Percentiles rank a stretch among this genome's conserved stretches.
Conservation (phyloP, 2,888 invertebrate species). For the Gymnocheta viridis region DNA sequence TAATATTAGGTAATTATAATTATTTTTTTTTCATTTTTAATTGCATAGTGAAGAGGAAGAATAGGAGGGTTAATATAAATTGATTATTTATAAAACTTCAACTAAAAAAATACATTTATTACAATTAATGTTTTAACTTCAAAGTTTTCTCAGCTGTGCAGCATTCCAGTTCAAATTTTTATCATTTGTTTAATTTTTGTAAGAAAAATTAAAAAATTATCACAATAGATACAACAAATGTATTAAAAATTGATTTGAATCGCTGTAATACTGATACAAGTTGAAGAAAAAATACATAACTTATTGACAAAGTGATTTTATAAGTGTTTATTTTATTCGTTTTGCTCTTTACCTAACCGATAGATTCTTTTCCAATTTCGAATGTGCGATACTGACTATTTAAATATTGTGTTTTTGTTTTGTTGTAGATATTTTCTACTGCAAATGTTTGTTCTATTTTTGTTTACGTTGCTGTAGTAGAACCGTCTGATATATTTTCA, state of each 20-base stretch:
- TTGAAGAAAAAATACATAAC: conserved; percentile 37
- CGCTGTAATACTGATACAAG: conserved; percentile 24
- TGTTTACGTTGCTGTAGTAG: conserved; percentile 62
- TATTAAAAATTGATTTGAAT: conserved; percentile 27
- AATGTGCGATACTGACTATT: conserved; percentile 69
- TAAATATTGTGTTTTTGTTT: conserved; percentile 59
- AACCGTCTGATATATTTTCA: conserved; percentile 32
- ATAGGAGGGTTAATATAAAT: conserved; percentile 39
- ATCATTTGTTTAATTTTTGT: not conserved
- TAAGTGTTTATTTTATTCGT: conserved; percentile 4
- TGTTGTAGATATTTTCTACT: conserved; percentile 43
- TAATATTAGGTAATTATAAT: conserved; percentile 40
- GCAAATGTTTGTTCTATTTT: conserved; percentile 13
- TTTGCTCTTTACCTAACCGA: conserved; percentile 40
- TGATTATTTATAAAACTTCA: conserved; percentile 52
- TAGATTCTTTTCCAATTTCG: conserved; percentile 52
- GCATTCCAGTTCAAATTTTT: conserved; percentile 4
- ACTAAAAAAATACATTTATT: conserved; percentile 55
- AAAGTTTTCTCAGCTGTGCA: conserved; percentile 13
- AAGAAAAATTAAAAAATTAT: conserved; percentile 17
- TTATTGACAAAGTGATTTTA: conserved; percentile 34
- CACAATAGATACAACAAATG: conserved; percentile 16
- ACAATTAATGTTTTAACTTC: conserved; percentile 34
- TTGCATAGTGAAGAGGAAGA: conserved; percentile 57
- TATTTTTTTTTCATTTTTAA: conserved; percentile 27